Conservation (phyloP, 2,113 vertebrate species). For the Hyla sarda region DNA sequence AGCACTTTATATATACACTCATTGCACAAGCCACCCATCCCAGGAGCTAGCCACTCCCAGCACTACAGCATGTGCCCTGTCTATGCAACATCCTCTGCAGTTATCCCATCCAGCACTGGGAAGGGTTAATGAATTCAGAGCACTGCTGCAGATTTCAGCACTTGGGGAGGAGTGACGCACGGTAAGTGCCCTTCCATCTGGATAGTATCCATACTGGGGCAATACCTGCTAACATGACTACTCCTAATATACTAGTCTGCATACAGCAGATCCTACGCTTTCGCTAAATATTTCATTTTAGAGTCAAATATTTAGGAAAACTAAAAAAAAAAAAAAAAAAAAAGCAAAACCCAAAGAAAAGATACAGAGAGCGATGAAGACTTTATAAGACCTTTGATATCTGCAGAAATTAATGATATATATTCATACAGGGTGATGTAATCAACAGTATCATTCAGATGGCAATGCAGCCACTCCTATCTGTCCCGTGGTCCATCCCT, state of each 20-base stretch:
- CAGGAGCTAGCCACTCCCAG: slow-evolving; percentile 22
- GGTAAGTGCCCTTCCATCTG: not conserved
- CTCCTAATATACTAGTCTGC: not conserved
- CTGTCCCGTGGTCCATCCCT: not conserved
- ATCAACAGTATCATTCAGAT: not conserved
- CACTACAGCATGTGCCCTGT: slow-evolving; percentile 4
- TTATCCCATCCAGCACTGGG: not conserved
- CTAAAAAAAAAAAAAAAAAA: not conserved
- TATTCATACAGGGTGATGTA: not conserved
- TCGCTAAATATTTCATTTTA: not conserved
- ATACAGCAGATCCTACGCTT: not conserved
- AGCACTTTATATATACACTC: slow-evolving; percentile 49
- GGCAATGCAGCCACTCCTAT: not conserved
- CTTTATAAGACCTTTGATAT: not conserved
- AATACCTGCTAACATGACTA: not conserved
- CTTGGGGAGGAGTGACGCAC: not conserved
- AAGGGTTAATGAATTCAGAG: not conserved
- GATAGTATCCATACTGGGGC: not conserved
- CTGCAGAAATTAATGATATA: not conserved
- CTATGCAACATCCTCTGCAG: slow-evolving; percentile 37
- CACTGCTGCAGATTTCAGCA: slow-evolving; percentile 15
- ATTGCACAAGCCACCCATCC: not conserved
- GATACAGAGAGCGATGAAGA: not conserved
- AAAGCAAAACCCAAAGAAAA: not conserved
- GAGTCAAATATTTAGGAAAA: not conserved